Percentiles rank a stretch among this genome's conserved stretches.
phyloP scores from a whole-genome alignment of 1,140 invertebrate species.

The Charaxes varanes region DNA sequence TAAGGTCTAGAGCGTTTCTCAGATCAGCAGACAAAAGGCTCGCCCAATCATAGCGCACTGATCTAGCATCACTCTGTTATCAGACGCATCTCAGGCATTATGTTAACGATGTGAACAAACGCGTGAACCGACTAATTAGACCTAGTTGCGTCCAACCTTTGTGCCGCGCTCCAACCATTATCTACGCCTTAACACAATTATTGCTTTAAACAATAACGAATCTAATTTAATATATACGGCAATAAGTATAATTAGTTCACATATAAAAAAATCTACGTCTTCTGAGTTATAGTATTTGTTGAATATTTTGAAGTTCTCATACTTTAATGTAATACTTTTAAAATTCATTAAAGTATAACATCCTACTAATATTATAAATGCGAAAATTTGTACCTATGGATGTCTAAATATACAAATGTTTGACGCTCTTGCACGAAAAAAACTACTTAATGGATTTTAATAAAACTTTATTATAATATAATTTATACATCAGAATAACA shows the following conservation, averaged over 20 bases:
- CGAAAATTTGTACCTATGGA: too few relatives aligned
- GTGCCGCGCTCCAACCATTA: conserved; percentile 36
- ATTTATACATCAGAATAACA: too few relatives aligned
- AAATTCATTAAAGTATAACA: too few relatives aligned
- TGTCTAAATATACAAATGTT: too few relatives aligned
- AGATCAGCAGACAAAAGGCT: conserved; percentile 17
- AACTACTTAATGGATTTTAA: too few relatives aligned
- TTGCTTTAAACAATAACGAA: conserved; percentile 36
- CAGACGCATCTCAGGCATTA: conserved; percentile 44
- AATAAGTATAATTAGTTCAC: conserved; percentile 11
- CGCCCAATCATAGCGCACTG: conserved; percentile 31
- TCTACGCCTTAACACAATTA: conserved; percentile 35
- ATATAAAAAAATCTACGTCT: too few relatives aligned
- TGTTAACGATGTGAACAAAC: conserved; percentile 56
- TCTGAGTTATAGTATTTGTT: too few relatives aligned
- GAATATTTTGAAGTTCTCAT: too few relatives aligned
- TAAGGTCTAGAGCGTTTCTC: conserved; percentile 15
- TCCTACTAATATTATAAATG: too few relatives aligned
- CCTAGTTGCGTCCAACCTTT: conserved; percentile 46
- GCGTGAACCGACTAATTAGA: conserved; percentile 44
- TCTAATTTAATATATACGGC: conserved; percentile 34
- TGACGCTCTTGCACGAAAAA: too few relatives aligned
- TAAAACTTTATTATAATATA: too few relatives aligned
- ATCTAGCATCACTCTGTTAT: conserved; percentile 29
- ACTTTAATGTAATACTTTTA: too few relatives aligned